Conservation (phyloP, 1,140 invertebrate species). For the Hycleus cichorii region DNA sequence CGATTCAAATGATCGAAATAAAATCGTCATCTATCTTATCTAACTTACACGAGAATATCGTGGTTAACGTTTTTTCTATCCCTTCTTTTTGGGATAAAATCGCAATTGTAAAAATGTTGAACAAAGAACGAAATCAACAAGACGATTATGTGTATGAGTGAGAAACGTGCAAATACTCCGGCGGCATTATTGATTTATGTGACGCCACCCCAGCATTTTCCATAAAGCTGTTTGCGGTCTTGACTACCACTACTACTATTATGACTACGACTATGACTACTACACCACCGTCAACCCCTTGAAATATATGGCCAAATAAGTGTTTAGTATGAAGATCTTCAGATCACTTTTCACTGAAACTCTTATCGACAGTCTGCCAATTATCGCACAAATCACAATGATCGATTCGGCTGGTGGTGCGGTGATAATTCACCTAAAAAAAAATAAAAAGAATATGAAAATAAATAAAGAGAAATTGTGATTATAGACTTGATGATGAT, state of each 20-base stretch:
- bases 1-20: slow-evolving; percentile 10
- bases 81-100: too few species aligned
- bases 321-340: slow-evolving; percentile 41
- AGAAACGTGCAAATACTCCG: slow-evolving; percentile 5
- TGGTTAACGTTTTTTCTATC: slow-evolving; percentile 1
- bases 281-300: slow-evolving; percentile 6
- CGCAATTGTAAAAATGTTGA: slow-evolving; percentile 2
- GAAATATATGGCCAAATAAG: slow-evolving; percentile 43
- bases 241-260: slow-evolving; percentile 24
- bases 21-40: slow-evolving; percentile 9
- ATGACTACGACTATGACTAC: too few species aligned
- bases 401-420: background rate
- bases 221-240: slow-evolving; percentile 43
- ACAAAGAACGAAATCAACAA: slow-evolving; percentile 14
- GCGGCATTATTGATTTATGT: slow-evolving; percentile 41
- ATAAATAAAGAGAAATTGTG: too few species aligned
- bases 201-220: slow-evolving; percentile 40
- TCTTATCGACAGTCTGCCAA: background rate
- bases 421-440: too few species aligned
- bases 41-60: slow-evolving; percentile 1
- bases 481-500: too few species aligned
- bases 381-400: background rate
- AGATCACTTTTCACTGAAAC: slow-evolving; percentile 34
- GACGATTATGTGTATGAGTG: slow-evolving; percentile 9
- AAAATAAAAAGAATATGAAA: too few species aligned